Evolutionary conservation across 2,797 vertebrate species (phyloP), one percentile per base, ranked within the genome.

Genomic region (Darevskia nairensis): DNA sequence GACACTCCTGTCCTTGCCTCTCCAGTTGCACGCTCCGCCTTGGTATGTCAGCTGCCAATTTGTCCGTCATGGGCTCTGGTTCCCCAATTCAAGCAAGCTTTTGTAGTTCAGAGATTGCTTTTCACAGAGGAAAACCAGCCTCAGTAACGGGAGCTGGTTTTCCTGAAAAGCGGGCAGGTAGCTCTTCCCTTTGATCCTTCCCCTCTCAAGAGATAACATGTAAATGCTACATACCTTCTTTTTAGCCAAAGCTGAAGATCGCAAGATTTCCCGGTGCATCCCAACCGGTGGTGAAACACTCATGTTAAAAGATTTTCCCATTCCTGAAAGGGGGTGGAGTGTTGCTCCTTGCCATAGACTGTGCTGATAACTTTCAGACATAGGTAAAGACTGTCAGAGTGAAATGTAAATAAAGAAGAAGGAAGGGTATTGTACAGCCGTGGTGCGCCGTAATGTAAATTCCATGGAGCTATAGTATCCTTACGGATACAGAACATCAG

Each of bases 1-100:
- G 23, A 69, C 32, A 66, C n/a, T 87, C 59, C 90, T 80, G 44
- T 8, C 13, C 4, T 46, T 41, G 72, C 80, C 7, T 50, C 35
- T 76, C 46, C 10, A 75, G 59, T 55, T 69, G 74, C 59, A 29
- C 8, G 15, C 46, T 59, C 76, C 35, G 6, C 50, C 75, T 75
- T 32, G 84, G 41, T 39, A 81, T 55, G 55, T 19, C 32, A 75
- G 75, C 55, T 84, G 59, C 71, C 82, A 69, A 86, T 69, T 71
- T 44, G 9, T 29, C 71, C 10, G 64, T 50, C 46, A 3, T 35
- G 50, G 80, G 71, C 84, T 61, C 46, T 78, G 35, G 21, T n/a
- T 83, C 41, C 64, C 35, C 6, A 13, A 10, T 71, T 44, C 74
- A 41, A 3, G 32, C 15, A 32, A 61, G 29, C 50, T 17, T 64